Evolutionary conservation across 35 echinoderm and acorn worm species (phyloP).

Genomic region (Stichopus chloronotus): DNA sequence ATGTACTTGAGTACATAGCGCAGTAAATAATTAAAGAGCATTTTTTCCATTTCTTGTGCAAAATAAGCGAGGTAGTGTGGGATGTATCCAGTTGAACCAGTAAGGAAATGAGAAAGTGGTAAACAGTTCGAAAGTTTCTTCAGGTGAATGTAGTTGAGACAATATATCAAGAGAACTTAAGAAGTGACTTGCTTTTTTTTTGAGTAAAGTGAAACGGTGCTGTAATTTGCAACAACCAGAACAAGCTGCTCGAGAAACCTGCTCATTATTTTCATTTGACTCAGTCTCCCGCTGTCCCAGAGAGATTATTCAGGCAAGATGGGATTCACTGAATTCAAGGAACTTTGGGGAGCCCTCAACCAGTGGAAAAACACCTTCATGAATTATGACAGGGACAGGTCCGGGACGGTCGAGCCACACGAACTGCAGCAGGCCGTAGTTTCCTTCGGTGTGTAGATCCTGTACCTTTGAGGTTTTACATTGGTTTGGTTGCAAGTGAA

Average conservation of each 20-base stretch:
- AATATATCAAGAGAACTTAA: too few relatives aligned
- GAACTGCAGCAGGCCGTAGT: slow-evolving; percentile 79
- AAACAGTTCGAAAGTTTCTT: too few relatives aligned
- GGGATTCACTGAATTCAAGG: slow-evolving; percentile 98
- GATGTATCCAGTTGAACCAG: too few relatives aligned
- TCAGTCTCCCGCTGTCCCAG: slow-evolving; percentile 21
- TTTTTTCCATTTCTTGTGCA: too few relatives aligned
- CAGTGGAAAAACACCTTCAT: slow-evolving; percentile 95
- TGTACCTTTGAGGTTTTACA: not conserved
- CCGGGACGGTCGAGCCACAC: slow-evolving; percentile 80
- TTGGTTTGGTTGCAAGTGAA: too few relatives aligned
- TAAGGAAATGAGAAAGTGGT: too few relatives aligned
- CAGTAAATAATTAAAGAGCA: too few relatives aligned
- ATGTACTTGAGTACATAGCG: too few relatives aligned
- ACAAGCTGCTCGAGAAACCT: not conserved
- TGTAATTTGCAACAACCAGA: not conserved
- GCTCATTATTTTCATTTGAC: not conserved
- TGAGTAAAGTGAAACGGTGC: not conserved
- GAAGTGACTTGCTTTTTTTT: too few relatives aligned
- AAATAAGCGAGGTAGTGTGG: too few relatives aligned
- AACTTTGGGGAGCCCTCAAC: slow-evolving; percentile 88
- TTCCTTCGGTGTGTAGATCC: slow-evolving; percentile 77
- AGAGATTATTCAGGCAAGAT: slow-evolving; percentile 88
- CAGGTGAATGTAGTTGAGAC: too few relatives aligned
- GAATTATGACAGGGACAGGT: slow-evolving; percentile 78